Base-by-base conservation (phyloP, 2,797 vertebrate genomes). In the Coregonus sp. region DNA sequence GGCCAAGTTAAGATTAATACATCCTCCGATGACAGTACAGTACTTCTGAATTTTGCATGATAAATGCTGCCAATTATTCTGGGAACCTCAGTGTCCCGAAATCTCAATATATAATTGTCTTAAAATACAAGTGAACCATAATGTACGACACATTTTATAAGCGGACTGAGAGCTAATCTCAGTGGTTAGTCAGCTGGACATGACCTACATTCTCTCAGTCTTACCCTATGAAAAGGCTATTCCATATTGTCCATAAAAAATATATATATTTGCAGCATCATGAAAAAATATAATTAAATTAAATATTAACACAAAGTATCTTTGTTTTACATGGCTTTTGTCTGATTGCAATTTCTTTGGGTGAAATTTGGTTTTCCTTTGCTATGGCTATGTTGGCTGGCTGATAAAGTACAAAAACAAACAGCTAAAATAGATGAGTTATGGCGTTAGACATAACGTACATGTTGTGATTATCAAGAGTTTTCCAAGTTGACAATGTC, bases 141-240 rank as follows among this genome's bases (percentile, higher is more conserved):
- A 79, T 70, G 33, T 68, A 40, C 15, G 35, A 35, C 40, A 50
- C 33, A 71, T 75, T 72, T 69, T 78, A 66, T 80, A 70, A 76
- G 54, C 50, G 72, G 73, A 69, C 71, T 74, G 40, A 61, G 68
- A 59, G 71, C 37, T 80, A 61, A 79, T 75, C 47, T 68, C 69
- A 81, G 66, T 63, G 71, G 75, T 75, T 78, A 82, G 75, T 82
- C 81, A 74, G 40, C 73, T 76, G 74, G 75, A 81, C 78, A 70
- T 78, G 75, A 80, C 82, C 78, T 81, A 85, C 78, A 84, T 88
- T 84, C 74, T 31, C 31, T 65, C 59, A 76, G 71, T 37, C 35
- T 61, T 79, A 70, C 69, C 68, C 59, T 73, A 70, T 56, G 29
- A 61, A 75, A 70, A 59, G 68, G 37, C 61, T 72, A 71, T 77